A percentile compares a stretch with the other conserved stretches of the same genome.
phyloP scores from a whole-genome alignment of 2,888 invertebrate genomes.

The Dasypolia templi region DNA sequence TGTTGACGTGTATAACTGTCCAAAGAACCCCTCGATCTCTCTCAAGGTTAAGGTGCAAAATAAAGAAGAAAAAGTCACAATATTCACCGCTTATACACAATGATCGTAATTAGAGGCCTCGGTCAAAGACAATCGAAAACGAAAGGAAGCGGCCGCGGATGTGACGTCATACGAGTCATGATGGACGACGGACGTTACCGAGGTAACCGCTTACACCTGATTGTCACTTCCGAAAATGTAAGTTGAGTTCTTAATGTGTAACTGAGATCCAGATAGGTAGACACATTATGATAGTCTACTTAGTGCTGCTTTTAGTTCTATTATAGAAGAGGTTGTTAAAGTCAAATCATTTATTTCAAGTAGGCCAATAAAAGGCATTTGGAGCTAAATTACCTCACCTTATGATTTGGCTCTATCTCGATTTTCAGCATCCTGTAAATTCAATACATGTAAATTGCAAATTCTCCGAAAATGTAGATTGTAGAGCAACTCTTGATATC shows the following conservation, averaged over 20 bases:
- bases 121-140: slow-evolving; percentile 89
- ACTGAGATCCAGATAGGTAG: slow-evolving; percentile 6
- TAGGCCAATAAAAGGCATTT: too few relatives aligned
- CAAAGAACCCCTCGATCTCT: too few relatives aligned
- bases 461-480: not conserved
- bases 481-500: not conserved
- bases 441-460: not conserved
- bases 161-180: slow-evolving; percentile 75
- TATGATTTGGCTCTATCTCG: not conserved
- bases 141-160: slow-evolving; percentile 86
- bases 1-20: too few relatives aligned
- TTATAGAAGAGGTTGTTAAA: not conserved
- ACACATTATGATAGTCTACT: too few relatives aligned
- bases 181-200: slow-evolving; percentile 65
- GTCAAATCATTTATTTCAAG: not conserved
- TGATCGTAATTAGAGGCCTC: slow-evolving; percentile 83
- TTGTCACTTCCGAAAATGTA: slow-evolving; percentile 70
- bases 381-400: not conserved
- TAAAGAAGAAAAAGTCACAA: not conserved
- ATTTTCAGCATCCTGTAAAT: not conserved
- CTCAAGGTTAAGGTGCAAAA: slow-evolving; percentile 7
- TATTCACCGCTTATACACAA: slow-evolving; percentile 76
- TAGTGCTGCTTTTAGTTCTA: not conserved
- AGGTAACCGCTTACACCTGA: slow-evolving; percentile 68
- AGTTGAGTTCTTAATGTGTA: slow-evolving; percentile 35